These are phyloP conservation scores for Sycophaga agraensis DNA, from an alignment of 1,140 invertebrate species.

Conservation along the genomic window DNA sequence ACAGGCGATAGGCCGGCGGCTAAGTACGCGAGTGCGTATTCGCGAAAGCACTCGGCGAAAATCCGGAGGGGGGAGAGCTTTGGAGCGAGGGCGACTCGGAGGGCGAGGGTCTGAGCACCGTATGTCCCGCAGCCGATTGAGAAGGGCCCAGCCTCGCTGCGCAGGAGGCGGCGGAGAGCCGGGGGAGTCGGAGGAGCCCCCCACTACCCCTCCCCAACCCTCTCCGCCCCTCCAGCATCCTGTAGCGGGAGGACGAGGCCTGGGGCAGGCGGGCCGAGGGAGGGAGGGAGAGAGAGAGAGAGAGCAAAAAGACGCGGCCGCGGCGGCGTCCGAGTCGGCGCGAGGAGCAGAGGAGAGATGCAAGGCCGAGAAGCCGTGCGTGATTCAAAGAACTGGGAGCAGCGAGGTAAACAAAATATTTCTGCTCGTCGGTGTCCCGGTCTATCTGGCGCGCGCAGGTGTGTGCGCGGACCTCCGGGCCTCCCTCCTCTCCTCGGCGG, in stretches of 20 bases:
- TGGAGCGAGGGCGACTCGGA: not conserved
- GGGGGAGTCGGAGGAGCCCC: not conserved
- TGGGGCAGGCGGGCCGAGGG: conserved; percentile 2
- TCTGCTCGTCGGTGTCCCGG: conserved; percentile 37
- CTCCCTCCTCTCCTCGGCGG: too few species aligned
- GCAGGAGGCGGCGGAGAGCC: not conserved
- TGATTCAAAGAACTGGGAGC: conserved; percentile 54
- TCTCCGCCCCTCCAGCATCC: too few species aligned
- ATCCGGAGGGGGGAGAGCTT: too few species aligned
- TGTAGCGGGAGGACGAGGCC: too few species aligned
- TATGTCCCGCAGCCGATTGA: conserved; percentile 34
- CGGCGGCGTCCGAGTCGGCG: conserved; percentile 8
- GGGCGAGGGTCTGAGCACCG: not conserved
- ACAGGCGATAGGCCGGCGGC: not conserved
- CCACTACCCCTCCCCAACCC: too few species aligned
- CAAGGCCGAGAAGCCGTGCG: conserved; percentile 37
- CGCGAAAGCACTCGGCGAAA: too few species aligned
- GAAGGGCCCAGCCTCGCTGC: conserved; percentile 39
- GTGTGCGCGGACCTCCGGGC: not conserved
- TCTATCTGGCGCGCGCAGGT: not conserved
- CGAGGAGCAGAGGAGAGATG: conserved; percentile 17
- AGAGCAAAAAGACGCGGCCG: conserved; percentile 21
- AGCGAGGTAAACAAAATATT: conserved; percentile 57
- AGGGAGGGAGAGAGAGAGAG: conserved; percentile 7
- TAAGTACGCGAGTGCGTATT: not conserved